phyloP scores from a whole-genome alignment of 2,888 invertebrate species.

The Axea sp. region DNA sequence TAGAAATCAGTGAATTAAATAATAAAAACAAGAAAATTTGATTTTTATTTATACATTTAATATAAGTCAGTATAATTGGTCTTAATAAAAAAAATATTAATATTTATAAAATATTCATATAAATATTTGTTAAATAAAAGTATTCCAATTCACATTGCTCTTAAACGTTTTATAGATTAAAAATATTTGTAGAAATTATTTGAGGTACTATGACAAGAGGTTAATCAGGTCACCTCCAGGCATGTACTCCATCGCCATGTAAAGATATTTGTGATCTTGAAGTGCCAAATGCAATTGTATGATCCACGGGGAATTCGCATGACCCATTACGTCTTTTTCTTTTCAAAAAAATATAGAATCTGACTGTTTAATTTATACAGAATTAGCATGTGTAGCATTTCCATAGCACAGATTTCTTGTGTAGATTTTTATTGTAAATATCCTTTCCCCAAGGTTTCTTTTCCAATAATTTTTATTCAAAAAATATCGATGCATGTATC shows the following conservation, averaged over 20 bases:
- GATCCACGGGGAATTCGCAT: constrained; percentile 99
- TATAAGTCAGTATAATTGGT: no score
- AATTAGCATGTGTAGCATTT: constrained; percentile 94
- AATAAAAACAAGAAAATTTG: no score
- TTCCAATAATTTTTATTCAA: constrained; percentile 97
- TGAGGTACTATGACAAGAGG: constrained; percentile 98
- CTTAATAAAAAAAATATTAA: no score
- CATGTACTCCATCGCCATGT: constrained; percentile 99
- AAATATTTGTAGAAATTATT: no score
- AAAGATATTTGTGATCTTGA: constrained; percentile 97
- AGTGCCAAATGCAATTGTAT: constrained; percentile 99
- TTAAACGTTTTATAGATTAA: no score
- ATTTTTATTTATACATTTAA: no score
- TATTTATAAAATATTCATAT: no score
- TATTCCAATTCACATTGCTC: no score
- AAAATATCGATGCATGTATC: constrained; percentile 97
- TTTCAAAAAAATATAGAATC: constrained; percentile 99
- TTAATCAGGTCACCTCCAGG: constrained; percentile 99
- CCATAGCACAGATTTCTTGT: constrained; percentile 98
- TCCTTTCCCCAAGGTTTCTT: constrained; percentile 99
- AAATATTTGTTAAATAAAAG: no score
- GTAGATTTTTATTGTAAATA: constrained; percentile 98
- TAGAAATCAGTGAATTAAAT: no score
- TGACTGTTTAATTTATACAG: constrained; percentile 92
- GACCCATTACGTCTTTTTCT: constrained; percentile 99